Conservation (phyloP, 2,797 vertebrate genomes). For the Philypnodon macrostomus region DNA sequence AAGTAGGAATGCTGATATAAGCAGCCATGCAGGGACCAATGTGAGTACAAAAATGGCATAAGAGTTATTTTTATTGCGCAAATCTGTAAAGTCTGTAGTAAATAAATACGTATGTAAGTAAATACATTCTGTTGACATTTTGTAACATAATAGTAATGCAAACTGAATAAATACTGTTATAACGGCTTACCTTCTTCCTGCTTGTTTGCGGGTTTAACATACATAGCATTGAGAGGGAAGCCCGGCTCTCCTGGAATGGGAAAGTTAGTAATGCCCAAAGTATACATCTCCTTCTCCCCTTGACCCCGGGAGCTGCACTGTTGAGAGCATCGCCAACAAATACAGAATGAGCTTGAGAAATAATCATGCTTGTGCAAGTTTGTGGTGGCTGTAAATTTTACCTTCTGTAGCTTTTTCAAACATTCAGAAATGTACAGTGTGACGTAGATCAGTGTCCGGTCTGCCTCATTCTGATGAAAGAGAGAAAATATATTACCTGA, state of each 20-base stretch:
- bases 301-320: conserved; percentile 93
- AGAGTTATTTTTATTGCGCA: too few relatives aligned
- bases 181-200: conserved; percentile 88
- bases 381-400: conserved; percentile 55
- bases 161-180: background rate
- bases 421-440: conserved; percentile 99
- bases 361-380: background rate
- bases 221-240: conserved; percentile 97
- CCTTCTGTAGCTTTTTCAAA: conserved; percentile 97
- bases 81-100: too few relatives aligned
- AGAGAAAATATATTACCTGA: too few relatives aligned
- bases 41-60: too few relatives aligned
- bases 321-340: conserved; percentile 29
- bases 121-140: too few relatives aligned
- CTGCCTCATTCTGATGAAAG: conserved; percentile 89
- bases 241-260: conserved; percentile 96
- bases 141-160: background rate
- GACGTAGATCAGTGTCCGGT: conserved; percentile 95
- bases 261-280: conserved; percentile 93
- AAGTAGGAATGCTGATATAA: too few relatives aligned
- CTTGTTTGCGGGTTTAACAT: conserved; percentile 88
- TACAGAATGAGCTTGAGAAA: background rate
- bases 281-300: conserved; percentile 98
- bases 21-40: too few relatives aligned
- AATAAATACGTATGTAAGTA: too few relatives aligned